Conservation (phyloP, 2,888 invertebrate genomes). For the Taphrorychus bicolor region DNA sequence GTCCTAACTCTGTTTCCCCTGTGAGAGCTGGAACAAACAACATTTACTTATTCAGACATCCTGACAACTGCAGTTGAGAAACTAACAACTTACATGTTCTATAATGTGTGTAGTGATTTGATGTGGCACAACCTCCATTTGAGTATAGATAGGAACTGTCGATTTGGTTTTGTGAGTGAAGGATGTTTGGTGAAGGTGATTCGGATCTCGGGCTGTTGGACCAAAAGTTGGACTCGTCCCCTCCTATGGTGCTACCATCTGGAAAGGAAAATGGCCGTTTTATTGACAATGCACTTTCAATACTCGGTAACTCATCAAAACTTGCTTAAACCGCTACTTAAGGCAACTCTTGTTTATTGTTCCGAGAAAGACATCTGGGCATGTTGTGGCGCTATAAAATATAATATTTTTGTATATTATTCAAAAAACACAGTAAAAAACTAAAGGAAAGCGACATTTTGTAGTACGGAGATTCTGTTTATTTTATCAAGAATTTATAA, state of each 20-base stretch:
- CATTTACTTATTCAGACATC: neutral
- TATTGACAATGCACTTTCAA: neutral
- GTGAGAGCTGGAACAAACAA: slow-evolving; percentile 24
- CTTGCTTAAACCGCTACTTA: slow-evolving; percentile 3
- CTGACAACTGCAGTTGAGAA: neutral
- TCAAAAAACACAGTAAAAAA: slow-evolving; percentile 32
- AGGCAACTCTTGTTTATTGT: slow-evolving; percentile 26
- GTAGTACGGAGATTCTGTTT: slow-evolving; percentile 37
- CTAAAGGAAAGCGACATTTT: slow-evolving; percentile 36
- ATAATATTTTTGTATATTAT: slow-evolving; percentile 39
- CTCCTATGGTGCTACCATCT: slow-evolving; percentile 52
- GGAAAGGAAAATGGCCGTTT: slow-evolving; percentile 27
- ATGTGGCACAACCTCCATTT: slow-evolving; percentile 44
- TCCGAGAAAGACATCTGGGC: slow-evolving; percentile 30
- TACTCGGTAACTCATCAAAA: neutral
- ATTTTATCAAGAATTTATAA: slow-evolving; percentile 37
- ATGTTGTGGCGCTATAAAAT: slow-evolving; percentile 36
- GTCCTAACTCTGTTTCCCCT: slow-evolving; percentile 44
- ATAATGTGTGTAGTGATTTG: slow-evolving; percentile 38
- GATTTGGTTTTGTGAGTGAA: slow-evolving; percentile 48
- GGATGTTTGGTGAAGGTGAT: slow-evolving; percentile 53
- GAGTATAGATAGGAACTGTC: slow-evolving; percentile 52
- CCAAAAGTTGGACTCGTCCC: slow-evolving; percentile 57
- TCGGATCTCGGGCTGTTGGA: slow-evolving; percentile 57
- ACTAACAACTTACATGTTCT: slow-evolving; percentile 44